Conservation (phyloP, 2,113 vertebrate genomes). For the Oreochromis aureus region DNA sequence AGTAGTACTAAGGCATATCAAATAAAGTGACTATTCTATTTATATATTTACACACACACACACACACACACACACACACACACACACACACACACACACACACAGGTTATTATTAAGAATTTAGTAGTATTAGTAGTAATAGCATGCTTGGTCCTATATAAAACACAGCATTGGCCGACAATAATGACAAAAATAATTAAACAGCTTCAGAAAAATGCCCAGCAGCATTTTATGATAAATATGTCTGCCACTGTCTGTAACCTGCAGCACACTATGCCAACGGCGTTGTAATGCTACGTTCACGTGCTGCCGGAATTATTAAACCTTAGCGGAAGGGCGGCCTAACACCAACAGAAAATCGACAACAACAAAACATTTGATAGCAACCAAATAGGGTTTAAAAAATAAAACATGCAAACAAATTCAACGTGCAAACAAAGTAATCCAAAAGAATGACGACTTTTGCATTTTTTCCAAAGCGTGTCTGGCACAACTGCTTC, state of each 20-base stretch:
- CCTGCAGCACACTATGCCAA: conserved; percentile 20
- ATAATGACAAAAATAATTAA: neutral
- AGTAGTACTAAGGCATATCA: neutral
- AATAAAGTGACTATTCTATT: neutral
- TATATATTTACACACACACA: no score
- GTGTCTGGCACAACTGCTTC: accelerated
- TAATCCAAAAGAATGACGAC: neutral
- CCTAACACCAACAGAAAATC: neutral
- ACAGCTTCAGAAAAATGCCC: neutral
- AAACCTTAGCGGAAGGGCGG: accelerated
- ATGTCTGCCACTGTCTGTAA: neutral
- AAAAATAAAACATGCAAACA: neutral
- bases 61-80: no score
- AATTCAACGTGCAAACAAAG: neutral
- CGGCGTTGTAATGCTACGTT: conserved; percentile 37
- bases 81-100: no score
- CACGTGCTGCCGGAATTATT: neutral
- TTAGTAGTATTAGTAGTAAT: neutral
- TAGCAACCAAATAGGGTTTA: neutral
- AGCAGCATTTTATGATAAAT: neutral
- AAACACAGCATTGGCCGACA: neutral
- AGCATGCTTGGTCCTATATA: neutral
- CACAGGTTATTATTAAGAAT: neutral
- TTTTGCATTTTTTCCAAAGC: neutral
- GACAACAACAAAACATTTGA: neutral